Percentiles rank a stretch among this genome's conserved stretches.
These are phyloP conservation scores for Euura lappo DNA, from an alignment of 1,140 invertebrate genomes.

Conservation along the genomic window DNA sequence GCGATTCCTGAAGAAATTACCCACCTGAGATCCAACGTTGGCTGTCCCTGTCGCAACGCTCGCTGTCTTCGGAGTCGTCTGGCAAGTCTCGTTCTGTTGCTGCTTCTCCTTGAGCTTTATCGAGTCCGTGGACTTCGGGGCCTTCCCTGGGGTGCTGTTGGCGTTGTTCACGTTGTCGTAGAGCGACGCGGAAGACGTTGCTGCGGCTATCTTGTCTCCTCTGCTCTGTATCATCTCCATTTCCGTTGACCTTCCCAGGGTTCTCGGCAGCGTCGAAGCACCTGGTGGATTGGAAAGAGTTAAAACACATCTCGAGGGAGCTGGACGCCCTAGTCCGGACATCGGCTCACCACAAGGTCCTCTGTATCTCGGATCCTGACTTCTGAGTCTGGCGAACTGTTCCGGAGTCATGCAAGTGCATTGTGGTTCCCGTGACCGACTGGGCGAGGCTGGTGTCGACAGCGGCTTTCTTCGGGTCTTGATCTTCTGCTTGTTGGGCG, in stretches of 20 bases:
- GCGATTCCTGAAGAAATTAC: not conserved
- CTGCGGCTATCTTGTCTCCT: slow-evolving; percentile 77
- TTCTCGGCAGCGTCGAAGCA: slow-evolving; percentile 83
- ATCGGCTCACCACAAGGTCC: slow-evolving; percentile 55
- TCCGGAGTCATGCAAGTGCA: slow-evolving; percentile 96
- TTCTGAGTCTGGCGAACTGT: slow-evolving; percentile 83
- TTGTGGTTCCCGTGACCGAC: slow-evolving; percentile 85
- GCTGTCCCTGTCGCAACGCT: slow-evolving; percentile 65
- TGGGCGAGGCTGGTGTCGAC: slow-evolving; percentile 93
- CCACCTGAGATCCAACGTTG: slow-evolving; percentile 63
- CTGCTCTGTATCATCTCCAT: slow-evolving; percentile 65
- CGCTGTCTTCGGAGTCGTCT: slow-evolving; percentile 54
- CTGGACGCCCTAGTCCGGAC: too few relatives aligned
- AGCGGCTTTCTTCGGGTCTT: slow-evolving; percentile 85
- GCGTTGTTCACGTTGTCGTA: slow-evolving; percentile 80
- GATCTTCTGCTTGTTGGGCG: slow-evolving; percentile 83
- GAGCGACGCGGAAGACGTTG: slow-evolving; percentile 86
- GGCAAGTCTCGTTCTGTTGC: slow-evolving; percentile 53
- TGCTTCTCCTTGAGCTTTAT: slow-evolving; percentile 53
- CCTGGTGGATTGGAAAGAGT: slow-evolving; percentile 59
- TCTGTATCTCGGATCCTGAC: slow-evolving; percentile 85
- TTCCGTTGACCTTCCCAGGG: slow-evolving; percentile 74
- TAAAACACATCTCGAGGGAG: too few relatives aligned
- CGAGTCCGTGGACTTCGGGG: slow-evolving; percentile 41
- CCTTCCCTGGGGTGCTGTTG: slow-evolving; percentile 47